A percentile compares a stretch with the other conserved stretches of the same genome.
phyloP scores from a whole-genome alignment of 2,888 invertebrate species.

The Pyrrhosoma nymphula region DNA sequence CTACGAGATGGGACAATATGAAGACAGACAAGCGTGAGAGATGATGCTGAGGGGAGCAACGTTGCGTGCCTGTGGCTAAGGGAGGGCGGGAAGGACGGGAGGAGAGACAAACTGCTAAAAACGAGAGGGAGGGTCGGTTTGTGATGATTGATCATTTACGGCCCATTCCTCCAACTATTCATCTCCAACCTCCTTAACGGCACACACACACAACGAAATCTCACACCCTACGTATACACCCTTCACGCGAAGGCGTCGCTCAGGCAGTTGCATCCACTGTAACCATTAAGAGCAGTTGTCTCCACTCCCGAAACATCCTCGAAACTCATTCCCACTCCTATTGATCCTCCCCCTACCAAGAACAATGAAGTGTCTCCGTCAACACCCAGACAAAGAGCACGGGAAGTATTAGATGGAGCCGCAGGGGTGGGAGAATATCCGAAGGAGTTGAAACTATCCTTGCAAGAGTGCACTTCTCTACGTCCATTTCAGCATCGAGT shows the following conservation, averaged over 20 bases:
- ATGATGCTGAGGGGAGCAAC: background rate
- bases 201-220: background rate
- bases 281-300: background rate
- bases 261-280: background rate
- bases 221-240: background rate
- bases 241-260: background rate
- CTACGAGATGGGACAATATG: background rate
- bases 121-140: background rate
- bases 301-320: background rate
- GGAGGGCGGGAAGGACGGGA: background rate
- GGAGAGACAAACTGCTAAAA: background rate
- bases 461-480: too few species aligned
- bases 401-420: background rate
- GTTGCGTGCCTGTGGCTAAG: background rate
- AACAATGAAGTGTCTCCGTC: background rate
- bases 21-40: background rate
- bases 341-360: background rate
- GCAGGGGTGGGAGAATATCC: background rate
- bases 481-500: too few species aligned
- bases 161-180: background rate
- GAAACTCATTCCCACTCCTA: background rate
- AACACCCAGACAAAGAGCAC: background rate
- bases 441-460: background rate
- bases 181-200: background rate
- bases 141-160: conserved; percentile 16